Evolutionary conservation across 2,888 invertebrate genomes (phyloP).

Genomic region (Protophormia terraenovae): DNA sequence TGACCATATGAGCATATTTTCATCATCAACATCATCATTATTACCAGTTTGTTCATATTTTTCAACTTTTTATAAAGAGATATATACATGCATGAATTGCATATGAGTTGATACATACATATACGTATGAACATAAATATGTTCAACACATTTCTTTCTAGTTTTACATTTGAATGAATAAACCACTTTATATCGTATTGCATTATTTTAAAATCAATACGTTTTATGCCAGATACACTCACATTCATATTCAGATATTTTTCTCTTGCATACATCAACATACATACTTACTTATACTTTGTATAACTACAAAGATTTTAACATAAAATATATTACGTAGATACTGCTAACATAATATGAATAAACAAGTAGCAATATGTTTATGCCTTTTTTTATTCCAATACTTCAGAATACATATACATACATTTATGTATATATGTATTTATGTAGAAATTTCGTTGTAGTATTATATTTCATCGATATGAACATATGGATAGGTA

Average conservation of each 20-base stretch:
- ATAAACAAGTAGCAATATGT: constrained; percentile 24
- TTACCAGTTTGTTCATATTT: neutral
- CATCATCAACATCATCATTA: constrained; percentile 12
- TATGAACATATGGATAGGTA: neutral
- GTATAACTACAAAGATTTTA: too few relatives aligned
- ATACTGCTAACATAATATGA: constrained; percentile 37
- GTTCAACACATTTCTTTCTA: constrained; percentile 19
- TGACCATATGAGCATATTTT: constrained; percentile 40
- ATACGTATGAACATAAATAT: neutral
- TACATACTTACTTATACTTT: neutral
- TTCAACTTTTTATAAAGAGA: neutral
- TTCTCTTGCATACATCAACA: neutral
- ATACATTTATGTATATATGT: too few relatives aligned
- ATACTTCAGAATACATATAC: neutral
- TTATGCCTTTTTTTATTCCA: neutral
- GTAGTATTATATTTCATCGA: neutral
- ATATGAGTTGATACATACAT: neutral
- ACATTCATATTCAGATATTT: neutral
- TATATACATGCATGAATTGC: neutral
- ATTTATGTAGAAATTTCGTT: too few relatives aligned
- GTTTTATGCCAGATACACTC: constrained; percentile 39
- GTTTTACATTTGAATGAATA: constrained; percentile 65
- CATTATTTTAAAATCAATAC: constrained; percentile 59
- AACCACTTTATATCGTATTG: constrained; percentile 63
- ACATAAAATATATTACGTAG: neutral